phyloP scores from a whole-genome alignment of 2,113 vertebrate genomes.

The Hiodon tergisus region DNA sequence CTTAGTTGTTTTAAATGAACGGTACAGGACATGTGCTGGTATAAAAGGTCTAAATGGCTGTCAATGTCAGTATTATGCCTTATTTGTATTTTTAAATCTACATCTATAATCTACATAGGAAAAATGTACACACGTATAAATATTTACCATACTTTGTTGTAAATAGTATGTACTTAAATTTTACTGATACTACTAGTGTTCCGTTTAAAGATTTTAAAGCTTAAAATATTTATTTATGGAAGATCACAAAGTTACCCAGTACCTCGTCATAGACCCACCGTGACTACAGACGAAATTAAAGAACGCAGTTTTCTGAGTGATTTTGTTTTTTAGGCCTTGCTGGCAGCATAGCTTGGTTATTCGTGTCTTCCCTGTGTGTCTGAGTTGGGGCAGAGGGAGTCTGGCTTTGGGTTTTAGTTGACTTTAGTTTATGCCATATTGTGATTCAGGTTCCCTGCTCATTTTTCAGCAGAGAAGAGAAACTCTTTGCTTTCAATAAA shows the following conservation, averaged over 20 bases:
- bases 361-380: background rate
- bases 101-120: too few species aligned
- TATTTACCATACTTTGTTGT: too few species aligned
- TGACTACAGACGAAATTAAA: too few species aligned
- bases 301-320: too few species aligned
- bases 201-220: too few species aligned
- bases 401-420: background rate
- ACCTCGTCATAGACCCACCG: too few species aligned
- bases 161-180: background rate
- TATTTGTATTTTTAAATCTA: background rate
- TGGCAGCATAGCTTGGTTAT: background rate
- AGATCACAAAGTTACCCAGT: too few species aligned
- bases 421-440: background rate
- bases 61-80: background rate
- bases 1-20: background rate
- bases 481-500: constrained; percentile 3
- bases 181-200: too few species aligned
- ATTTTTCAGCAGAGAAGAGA: background rate
- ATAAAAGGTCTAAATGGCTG: background rate
- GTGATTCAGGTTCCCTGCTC: background rate
- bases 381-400: background rate
- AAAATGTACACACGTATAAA: too few species aligned
- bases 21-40: background rate
- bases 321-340: too few species aligned
- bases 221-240: too few species aligned